Base-by-base conservation (phyloP, 2,888 invertebrate species). In the Conops quadrifasciatus region DNA sequence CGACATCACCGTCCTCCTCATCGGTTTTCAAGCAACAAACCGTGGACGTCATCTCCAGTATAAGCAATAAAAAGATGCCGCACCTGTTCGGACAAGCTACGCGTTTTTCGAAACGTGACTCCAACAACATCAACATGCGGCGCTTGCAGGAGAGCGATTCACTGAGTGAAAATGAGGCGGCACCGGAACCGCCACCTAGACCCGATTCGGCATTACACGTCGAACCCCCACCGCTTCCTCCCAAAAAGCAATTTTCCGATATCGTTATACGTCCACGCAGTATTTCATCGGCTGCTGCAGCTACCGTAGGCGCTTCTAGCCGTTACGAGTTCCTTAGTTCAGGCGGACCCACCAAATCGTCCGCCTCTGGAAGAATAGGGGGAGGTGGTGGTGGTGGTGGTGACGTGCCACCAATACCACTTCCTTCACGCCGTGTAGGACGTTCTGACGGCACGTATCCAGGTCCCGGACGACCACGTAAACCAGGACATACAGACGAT, bases 191-290 rank as follows among this genome's bases (percentile, higher is more conserved):
- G 19, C 86, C 87, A 21, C 87, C 87, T 1, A 78, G 86, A 3
- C 86, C 86, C 2, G 86, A 86, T 47, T 82, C 83, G 2, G 79
- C 78, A 3, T 81, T 86, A 16, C 87, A 90, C 66, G 88, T 89
- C 7, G 91, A 91, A 80, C 93, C 93, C 2, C 92, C 92, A 1
- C 93, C 93, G 2, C 85, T 93, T 82, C 89, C 92, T 24, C 93
- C 93, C 16, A 92, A 92, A 80, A 91, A 92, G 76, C 89, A 90
- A 77, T 87, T 88, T 58, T 88, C 87, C 66, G 89, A 89, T 74
- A 86, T 88, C 62, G 83, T 87, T 1, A 86, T 88, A 28, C 90
- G 91, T 59, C 85, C 85, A 5, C 76, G 81, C 4, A 78, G 49
- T 36, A 16, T 47, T 21, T 13, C 72, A 4, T 53, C 69, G 13